These are phyloP conservation scores for Seriola rivoliana DNA, from an alignment of 2,113 vertebrate genomes.

Conservation along the genomic window DNA sequence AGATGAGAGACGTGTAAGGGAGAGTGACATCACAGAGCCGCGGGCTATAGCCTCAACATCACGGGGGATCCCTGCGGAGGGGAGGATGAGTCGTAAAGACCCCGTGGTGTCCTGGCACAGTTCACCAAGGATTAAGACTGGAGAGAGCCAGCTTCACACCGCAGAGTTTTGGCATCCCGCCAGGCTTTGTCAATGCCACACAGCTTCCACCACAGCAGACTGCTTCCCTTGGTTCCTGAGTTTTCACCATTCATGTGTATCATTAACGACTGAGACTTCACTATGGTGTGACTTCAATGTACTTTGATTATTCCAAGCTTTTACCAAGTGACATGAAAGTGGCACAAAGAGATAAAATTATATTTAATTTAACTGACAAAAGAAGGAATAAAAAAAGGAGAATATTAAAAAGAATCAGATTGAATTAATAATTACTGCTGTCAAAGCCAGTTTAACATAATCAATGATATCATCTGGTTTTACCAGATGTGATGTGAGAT, in stretches of 20 bases:
- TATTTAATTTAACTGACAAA: neutral
- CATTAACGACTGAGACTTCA: neutral
- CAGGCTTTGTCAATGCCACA: slow-evolving; percentile 52
- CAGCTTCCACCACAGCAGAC: neutral
- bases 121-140: slow-evolving; percentile 46
- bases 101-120: slow-evolving; percentile 67
- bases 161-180: slow-evolving; percentile 56
- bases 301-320: slow-evolving; percentile 30
- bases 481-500: slow-evolving; percentile 5
- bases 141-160: slow-evolving; percentile 43
- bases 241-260: slow-evolving; percentile 16
- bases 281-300: slow-evolving; percentile 16
- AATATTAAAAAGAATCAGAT: neutral
- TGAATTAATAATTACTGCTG: neutral
- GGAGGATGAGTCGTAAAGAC: slow-evolving; percentile 47
- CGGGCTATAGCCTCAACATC: slow-evolving; percentile 41
- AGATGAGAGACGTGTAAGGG: slow-evolving; percentile 30
- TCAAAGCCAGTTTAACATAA: neutral
- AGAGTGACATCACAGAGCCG: slow-evolving; percentile 71
- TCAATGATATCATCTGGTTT: neutral
- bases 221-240: slow-evolving; percentile 6
- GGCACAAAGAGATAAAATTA: neutral
- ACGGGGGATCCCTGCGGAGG: slow-evolving; percentile 41
- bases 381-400: neutral
- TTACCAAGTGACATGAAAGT: neutral